Evolutionary conservation across 2,888 invertebrate species (phyloP).

Genomic region (Carabus problematicus): DNA sequence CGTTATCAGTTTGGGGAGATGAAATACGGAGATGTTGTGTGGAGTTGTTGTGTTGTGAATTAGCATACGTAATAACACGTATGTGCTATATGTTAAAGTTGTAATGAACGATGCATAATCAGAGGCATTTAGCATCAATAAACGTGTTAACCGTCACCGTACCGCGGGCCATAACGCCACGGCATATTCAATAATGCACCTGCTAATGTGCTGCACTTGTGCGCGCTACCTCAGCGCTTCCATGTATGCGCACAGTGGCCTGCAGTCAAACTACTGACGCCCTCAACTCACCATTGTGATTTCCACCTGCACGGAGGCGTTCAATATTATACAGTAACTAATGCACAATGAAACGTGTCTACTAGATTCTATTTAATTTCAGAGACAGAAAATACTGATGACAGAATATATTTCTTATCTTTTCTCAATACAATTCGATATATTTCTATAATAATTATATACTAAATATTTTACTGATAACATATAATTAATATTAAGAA

Average conservation of each 20-base stretch:
- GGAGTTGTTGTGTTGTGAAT: conserved; percentile 2
- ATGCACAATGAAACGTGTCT: too few species aligned
- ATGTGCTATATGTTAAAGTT: conserved; percentile 33
- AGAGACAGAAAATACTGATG: neutral
- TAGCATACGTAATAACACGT: conserved; percentile 38
- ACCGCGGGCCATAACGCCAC: conserved; percentile 6
- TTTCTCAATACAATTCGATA: too few species aligned
- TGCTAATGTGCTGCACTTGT: conserved; percentile 28
- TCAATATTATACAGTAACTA: neutral
- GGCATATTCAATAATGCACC: conserved; percentile 38
- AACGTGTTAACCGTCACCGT: conserved; percentile 16
- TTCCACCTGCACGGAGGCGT: neutral
- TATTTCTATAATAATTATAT: too few species aligned
- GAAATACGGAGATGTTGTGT: conserved; percentile 15
- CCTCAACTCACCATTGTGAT: neutral
- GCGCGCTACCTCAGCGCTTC: conserved; percentile 24
- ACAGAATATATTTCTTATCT: too few species aligned
- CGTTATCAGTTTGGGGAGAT: conserved; percentile 23
- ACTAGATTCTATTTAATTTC: neutral
- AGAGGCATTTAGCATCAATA: conserved; percentile 39
- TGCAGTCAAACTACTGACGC: conserved; percentile 5
- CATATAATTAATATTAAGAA: too few species aligned
- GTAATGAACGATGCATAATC: conserved; percentile 37
- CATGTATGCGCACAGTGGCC: neutral
- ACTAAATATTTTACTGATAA: too few species aligned